phyloP scores from a whole-genome alignment of 2,888 invertebrate genomes.

The Melieria omissa region DNA sequence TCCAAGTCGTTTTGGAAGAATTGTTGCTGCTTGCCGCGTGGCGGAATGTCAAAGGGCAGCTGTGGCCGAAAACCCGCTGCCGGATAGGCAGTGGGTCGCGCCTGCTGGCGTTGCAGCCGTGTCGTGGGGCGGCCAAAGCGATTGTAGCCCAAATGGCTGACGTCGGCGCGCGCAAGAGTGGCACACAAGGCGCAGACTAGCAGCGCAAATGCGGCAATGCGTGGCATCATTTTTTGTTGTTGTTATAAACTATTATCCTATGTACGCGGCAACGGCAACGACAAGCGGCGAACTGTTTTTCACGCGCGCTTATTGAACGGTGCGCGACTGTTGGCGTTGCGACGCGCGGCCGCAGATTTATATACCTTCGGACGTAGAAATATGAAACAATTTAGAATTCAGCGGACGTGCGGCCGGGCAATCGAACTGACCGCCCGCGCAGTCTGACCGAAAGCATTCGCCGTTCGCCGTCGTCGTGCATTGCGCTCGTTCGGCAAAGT shows the following conservation, averaged over 20 bases:
- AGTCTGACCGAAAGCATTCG: not conserved
- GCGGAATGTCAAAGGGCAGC: constrained; percentile 47
- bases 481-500: constrained; percentile 3
- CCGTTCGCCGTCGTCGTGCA: not conserved
- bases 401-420: not conserved
- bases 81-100: constrained; percentile 47
- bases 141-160: constrained; percentile 40
- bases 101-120: constrained; percentile 49
- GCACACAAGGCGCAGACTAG: constrained; percentile 32
- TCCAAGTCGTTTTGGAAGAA: constrained; percentile 9
- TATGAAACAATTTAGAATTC: constrained; percentile 17
- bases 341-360: constrained; percentile 1
- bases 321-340: not conserved
- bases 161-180: constrained; percentile 40
- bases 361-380: too few species aligned
- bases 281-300: too few species aligned
- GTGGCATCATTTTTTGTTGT: constrained; percentile 20
- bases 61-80: constrained; percentile 55
- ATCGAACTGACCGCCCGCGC: not conserved
- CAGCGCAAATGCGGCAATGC: constrained; percentile 18
- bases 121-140: constrained; percentile 40
- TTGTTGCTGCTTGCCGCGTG: constrained; percentile 24
- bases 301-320: not conserved
- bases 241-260: constrained; percentile 20
- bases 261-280: not conserved